phyloP scores from a whole-genome alignment of 2,888 invertebrate genomes.

The Petrophora chlorosata region DNA sequence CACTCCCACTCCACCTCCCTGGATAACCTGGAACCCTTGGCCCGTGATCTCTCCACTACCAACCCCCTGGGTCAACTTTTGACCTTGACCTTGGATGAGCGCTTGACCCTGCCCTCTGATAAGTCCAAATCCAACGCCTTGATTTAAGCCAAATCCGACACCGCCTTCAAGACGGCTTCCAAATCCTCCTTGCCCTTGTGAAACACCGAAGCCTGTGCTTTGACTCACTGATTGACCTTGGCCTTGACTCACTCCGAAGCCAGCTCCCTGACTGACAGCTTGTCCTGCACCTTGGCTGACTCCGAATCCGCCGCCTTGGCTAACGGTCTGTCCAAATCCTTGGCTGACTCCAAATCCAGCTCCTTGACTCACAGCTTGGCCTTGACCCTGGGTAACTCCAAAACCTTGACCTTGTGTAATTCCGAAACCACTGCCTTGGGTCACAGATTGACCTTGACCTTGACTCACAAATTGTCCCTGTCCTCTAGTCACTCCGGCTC shows the following conservation, averaged over 20 bases:
- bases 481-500: slow-evolving; percentile 25
- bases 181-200: slow-evolving; percentile 33
- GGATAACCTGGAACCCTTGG: slow-evolving; percentile 32
- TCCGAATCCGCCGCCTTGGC: slow-evolving; percentile 11
- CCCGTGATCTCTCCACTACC: slow-evolving; percentile 32
- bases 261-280: slow-evolving; percentile 8
- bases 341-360: slow-evolving; percentile 31
- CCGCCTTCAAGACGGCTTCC: slow-evolving; percentile 9
- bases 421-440: slow-evolving; percentile 26
- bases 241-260: slow-evolving; percentile 27
- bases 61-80: slow-evolving; percentile 34
- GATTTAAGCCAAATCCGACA: slow-evolving; percentile 25
- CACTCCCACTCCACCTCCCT: slow-evolving; percentile 39
- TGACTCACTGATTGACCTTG: slow-evolving; percentile 19
- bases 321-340: slow-evolving; percentile 24
- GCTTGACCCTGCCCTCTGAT: slow-evolving; percentile 35
- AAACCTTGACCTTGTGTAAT: slow-evolving; percentile 17
- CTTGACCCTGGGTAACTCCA: slow-evolving; percentile 18
- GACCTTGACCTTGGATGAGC: slow-evolving; percentile 33
- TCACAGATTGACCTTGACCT: slow-evolving; percentile 23
- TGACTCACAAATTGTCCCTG: slow-evolving; percentile 33
- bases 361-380: slow-evolving; percentile 22
- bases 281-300: slow-evolving; percentile 20
- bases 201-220: slow-evolving; percentile 19
- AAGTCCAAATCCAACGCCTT: slow-evolving; percentile 28